Conservation (phyloP, 2,888 invertebrate genomes). For the Macaria liturata region DNA sequence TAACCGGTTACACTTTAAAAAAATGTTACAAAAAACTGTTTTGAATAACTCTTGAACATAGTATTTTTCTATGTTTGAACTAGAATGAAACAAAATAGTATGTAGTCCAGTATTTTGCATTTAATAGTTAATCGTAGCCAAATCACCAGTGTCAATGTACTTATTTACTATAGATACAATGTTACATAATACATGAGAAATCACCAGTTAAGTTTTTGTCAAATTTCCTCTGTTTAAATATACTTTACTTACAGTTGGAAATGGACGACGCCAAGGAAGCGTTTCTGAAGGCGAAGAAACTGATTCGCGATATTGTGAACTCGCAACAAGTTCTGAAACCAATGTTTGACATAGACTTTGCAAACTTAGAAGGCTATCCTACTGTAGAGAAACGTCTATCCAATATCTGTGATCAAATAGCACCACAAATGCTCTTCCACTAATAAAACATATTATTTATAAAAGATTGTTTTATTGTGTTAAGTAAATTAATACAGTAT, state of each 20-base stretch:
- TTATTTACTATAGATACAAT: too few relatives aligned
- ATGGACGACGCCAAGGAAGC: slow-evolving; percentile 65
- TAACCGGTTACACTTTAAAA: too few relatives aligned
- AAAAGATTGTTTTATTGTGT: slow-evolving; percentile 66
- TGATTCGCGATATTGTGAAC: slow-evolving; percentile 59
- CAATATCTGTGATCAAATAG: slow-evolving; percentile 60
- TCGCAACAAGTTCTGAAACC: slow-evolving; percentile 57
- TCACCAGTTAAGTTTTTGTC: too few relatives aligned
- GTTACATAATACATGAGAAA: too few relatives aligned
- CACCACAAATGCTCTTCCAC: slow-evolving; percentile 61
- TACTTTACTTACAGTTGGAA: slow-evolving; percentile 48
- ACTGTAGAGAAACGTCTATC: slow-evolving; percentile 51
- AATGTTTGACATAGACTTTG: slow-evolving; percentile 70
- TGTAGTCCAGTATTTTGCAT: too few relatives aligned
- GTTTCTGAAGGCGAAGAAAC: slow-evolving; percentile 57
- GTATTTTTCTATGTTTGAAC: too few relatives aligned
- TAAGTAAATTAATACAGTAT: slow-evolving; percentile 66
- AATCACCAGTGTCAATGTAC: too few relatives aligned
- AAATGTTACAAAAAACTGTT: too few relatives aligned
- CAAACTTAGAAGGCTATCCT: slow-evolving; percentile 50
- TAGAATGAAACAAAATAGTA: too few relatives aligned
- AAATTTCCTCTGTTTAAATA: too few relatives aligned
- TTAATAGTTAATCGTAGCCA: too few relatives aligned
- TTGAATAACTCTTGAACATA: too few relatives aligned
- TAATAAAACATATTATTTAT: slow-evolving; percentile 44